Evolutionary conservation across 2,888 invertebrate species (phyloP).

Genomic region (Metacarcinus magister): DNA sequence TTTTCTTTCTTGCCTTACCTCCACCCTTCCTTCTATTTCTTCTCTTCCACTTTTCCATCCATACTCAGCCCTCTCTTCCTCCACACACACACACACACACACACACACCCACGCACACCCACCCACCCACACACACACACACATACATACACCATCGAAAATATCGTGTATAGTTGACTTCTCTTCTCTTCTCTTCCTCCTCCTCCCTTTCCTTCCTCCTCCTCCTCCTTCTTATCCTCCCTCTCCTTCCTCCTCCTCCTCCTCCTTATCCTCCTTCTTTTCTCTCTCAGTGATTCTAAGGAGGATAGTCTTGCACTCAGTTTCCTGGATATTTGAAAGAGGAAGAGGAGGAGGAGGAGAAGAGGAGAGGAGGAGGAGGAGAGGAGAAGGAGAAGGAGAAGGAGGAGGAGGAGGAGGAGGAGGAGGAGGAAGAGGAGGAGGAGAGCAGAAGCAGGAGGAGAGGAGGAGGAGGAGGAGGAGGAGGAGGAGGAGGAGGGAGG

Average conservation of each 20-base stretch:
- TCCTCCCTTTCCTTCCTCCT: too few species aligned
- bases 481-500: not conserved
- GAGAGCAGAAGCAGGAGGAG: not conserved
- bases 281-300: constrained; percentile 2
- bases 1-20: not conserved
- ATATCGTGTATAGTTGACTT: not conserved
- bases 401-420: not conserved
- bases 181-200: not conserved
- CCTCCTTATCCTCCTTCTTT: not conserved
- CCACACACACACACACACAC: too few species aligned
- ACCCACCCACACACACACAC: too few species aligned
- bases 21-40: not conserved
- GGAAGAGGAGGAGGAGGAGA: not conserved
- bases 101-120: too few species aligned
- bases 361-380: not conserved
- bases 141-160: too few species aligned
- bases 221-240: not conserved
- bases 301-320: not conserved
- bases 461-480: not conserved
- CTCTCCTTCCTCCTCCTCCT: too few species aligned
- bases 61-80: too few species aligned
- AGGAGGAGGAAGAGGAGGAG: not conserved
- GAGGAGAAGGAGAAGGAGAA: constrained; percentile 41
- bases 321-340: not conserved
- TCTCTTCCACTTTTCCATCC: not conserved